Base-by-base conservation (phyloP, 2,888 invertebrate genomes). In the Flabesymbios commensalis region DNA sequence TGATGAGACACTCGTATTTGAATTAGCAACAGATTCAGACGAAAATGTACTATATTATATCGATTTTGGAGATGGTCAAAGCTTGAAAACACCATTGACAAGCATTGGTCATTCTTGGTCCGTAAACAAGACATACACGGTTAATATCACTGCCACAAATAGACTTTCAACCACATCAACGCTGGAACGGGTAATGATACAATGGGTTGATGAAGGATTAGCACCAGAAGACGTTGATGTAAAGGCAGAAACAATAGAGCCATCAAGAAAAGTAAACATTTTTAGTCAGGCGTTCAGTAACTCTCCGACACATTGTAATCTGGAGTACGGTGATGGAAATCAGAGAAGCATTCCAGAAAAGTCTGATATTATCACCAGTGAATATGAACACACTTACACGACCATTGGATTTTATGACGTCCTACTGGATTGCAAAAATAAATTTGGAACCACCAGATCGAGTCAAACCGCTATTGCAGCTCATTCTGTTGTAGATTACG, bases 21-120 rank as follows among this genome's bases (percentile, higher is more conserved):
- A 58, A 4, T 65, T 75, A 4, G 66, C 60, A 2, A 65, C 69
- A 5, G 66, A 69, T 41, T 59, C 73, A 29, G 52, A 58, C 7
- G 64, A 71, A 1, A 55, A 63, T 7, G 68, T 72, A 28, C 64
- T 61, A n/a, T 78, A 73, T 55, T 58, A 36, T 24, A 57, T 78
- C 17, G 71, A 74, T 32, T 78, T 78, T 59, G 75, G 74, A 2
- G 78, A 79, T 59, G 77, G 75, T 0, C 59, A 53, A 0, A 53
- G 61, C 32, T 45, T 43, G 22, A 48, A 48, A 19, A 39, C 59
- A 36, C 28, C 49, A 5, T 14, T 7, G 14, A 22, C 31, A 7
- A 7, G 32, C 42, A 28, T 77, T 3, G 71, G 72, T 26, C 74
- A 80, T 62, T 68, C 63, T 52, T 81, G 77, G 77, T 33, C 26